Conservation (phyloP, 2,113 vertebrate genomes). For the Sinocyclocheilus rhinocerous region DNA sequence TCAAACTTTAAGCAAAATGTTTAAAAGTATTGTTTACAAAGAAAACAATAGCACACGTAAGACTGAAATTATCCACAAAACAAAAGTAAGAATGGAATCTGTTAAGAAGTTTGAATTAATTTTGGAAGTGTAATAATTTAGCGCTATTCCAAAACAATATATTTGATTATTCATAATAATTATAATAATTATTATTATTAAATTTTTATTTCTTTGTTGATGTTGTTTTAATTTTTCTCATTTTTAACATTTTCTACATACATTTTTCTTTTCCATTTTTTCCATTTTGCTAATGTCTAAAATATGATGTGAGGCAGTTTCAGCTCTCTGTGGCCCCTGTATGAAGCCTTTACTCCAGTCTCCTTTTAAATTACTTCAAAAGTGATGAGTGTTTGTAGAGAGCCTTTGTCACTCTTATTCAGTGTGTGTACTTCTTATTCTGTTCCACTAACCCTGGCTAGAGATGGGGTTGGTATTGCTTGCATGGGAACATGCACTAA, state of each 20-base stretch:
- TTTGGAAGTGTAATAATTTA: neutral
- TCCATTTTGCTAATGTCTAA: neutral
- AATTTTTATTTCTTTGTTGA: too few relatives aligned
- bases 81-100: too few relatives aligned
- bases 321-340: neutral
- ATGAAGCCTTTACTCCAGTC: neutral
- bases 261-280: neutral
- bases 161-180: neutral
- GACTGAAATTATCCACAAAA: neutral
- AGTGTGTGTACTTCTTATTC: constrained; percentile 62
- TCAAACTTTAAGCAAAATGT: neutral
- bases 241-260: too few relatives aligned
- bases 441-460: constrained; percentile 75
- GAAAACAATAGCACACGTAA: neutral
- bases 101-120: too few relatives aligned
- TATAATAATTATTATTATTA: too few relatives aligned
- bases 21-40: neutral
- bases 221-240: too few relatives aligned
- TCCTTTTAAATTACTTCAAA: neutral
- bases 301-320: neutral
- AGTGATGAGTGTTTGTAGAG: neutral
- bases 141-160: neutral
- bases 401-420: constrained; percentile 50
- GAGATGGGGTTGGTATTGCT: constrained; percentile 73
- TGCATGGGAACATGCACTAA: constrained; percentile 91